Percentiles rank a stretch among this genome's conserved stretches.
phyloP scores from a whole-genome alignment of 2,888 invertebrate species.

The Rhamnusium bicolor region DNA sequence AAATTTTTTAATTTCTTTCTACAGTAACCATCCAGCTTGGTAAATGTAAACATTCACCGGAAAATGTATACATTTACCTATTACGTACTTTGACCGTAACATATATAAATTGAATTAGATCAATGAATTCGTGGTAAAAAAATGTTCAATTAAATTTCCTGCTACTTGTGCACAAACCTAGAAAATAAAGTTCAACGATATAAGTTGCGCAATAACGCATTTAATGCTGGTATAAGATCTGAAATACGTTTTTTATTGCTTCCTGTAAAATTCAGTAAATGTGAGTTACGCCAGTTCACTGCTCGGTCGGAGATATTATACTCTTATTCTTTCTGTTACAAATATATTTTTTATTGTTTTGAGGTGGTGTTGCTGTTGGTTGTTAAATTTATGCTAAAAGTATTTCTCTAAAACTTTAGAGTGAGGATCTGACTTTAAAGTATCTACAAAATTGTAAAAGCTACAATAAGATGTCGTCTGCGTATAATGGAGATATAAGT shows the following conservation, averaged over 20 bases:
- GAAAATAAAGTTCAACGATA: not conserved
- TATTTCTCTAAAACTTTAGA: not conserved
- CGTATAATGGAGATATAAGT: constrained; percentile 63
- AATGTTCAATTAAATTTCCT: not conserved
- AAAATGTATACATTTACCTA: too few relatives aligned
- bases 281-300: not conserved
- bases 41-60: too few relatives aligned
- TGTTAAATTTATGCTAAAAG: not conserved
- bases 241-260: not conserved
- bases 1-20: too few relatives aligned
- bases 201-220: not conserved
- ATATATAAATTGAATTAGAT: too few relatives aligned
- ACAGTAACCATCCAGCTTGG: too few relatives aligned
- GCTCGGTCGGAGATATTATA: not conserved
- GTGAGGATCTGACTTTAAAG: constrained; percentile 14
- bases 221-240: not conserved
- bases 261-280: not conserved
- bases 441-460: constrained; percentile 16
- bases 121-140: too few relatives aligned
- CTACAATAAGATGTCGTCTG: constrained; percentile 59
- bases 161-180: not conserved
- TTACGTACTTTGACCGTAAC: too few relatives aligned
- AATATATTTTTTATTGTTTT: not conserved
- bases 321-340: not conserved
- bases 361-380: not conserved